Evolutionary conservation across 1,140 invertebrate species (phyloP).

Genomic region (Kradibia gibbosae): DNA sequence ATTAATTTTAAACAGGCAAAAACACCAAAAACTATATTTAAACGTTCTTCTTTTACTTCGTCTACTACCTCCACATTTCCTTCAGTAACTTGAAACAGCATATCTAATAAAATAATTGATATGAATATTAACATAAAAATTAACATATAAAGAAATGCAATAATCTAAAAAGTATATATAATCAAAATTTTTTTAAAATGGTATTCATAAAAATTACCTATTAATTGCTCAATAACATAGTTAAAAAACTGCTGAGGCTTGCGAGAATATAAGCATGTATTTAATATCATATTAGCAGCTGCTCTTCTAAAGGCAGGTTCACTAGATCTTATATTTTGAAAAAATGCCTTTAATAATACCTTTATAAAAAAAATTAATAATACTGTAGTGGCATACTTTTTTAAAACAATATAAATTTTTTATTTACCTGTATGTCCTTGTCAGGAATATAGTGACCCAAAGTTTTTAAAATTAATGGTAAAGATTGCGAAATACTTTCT

Average conservation of each 20-base stretch:
- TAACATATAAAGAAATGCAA: not conserved
- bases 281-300: constrained; percentile 77
- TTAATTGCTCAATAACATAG: constrained; percentile 74
- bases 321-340: constrained; percentile 77
- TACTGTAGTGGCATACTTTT: constrained; percentile 17
- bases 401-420: constrained; percentile 21
- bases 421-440: constrained; percentile 79
- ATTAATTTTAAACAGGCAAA: constrained; percentile 78
- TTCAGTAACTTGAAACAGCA: constrained; percentile 61
- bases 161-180: not conserved
- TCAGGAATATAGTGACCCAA: constrained; percentile 83
- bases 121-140: constrained; percentile 47
- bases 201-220: constrained; percentile 67
- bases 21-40: constrained; percentile 76
- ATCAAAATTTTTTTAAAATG: too few species aligned
- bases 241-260: constrained; percentile 77
- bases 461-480: constrained; percentile 80
- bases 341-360: constrained; percentile 78
- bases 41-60: constrained; percentile 58
- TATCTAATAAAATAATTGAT: constrained; percentile 72
- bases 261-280: constrained; percentile 77
- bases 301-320: constrained; percentile 77
- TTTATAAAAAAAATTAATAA: constrained; percentile 55
- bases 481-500: constrained; percentile 80
- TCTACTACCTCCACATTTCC: constrained; percentile 71